Percentiles rank a stretch among this genome's conserved stretches.
Conservation (phyloP, 2,797 vertebrate genomes). For the Sus cebifrons region DNA sequence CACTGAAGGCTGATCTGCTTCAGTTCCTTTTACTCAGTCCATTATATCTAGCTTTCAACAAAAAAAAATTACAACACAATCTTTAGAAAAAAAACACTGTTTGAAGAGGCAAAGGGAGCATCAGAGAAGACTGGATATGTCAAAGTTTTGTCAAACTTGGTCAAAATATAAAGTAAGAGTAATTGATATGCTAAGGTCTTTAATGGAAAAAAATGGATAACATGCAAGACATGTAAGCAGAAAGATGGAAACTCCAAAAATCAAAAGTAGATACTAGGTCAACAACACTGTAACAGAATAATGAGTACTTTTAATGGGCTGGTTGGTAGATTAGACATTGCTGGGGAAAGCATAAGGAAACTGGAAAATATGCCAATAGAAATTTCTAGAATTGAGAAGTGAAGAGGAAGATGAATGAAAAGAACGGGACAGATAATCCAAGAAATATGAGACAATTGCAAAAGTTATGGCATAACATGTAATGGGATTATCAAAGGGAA, state of each 20-base stretch:
- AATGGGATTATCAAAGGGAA: background rate
- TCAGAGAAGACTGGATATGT: background rate
- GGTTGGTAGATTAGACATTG: accelerated
- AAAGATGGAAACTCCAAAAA: background rate
- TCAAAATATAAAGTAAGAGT: background rate
- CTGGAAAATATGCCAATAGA: background rate
- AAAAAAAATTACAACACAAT: background rate
- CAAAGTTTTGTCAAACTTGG: background rate
- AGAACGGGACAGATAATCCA: no score
- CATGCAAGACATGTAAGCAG: background rate
- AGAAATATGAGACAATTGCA: background rate
- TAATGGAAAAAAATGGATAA: background rate
- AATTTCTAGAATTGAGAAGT: background rate
- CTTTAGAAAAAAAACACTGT: no score
- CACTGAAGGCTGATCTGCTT: background rate
- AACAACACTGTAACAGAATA: background rate
- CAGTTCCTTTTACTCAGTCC: background rate
- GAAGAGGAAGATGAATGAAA: background rate
- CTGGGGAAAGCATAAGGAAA: background rate
- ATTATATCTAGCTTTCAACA: background rate
- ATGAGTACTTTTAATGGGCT: background rate
- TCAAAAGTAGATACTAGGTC: background rate
- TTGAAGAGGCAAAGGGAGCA: background rate
- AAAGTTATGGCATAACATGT: background rate
- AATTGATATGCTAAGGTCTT: background rate